phyloP scores from a whole-genome alignment of 2,888 invertebrate species.

The Hemithea aestivaria region DNA sequence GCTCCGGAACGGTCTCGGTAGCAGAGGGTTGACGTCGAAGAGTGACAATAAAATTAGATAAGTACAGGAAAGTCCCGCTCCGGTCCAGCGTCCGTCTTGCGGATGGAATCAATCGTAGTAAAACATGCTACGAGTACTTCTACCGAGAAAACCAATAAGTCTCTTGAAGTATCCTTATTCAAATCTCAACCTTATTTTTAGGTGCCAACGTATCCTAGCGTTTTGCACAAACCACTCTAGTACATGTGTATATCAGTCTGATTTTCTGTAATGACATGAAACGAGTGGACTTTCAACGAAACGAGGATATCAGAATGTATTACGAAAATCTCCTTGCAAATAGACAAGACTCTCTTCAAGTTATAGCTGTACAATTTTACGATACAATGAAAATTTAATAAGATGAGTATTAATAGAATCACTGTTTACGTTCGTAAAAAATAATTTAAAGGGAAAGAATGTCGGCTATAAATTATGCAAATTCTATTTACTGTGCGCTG shows the following conservation, averaged over 20 bases:
- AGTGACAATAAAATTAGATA: conserved; percentile 79
- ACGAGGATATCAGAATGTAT: conserved; percentile 60
- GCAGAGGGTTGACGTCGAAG: conserved; percentile 61
- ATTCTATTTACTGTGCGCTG: conserved; percentile 21
- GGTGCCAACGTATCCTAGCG: conserved; percentile 19
- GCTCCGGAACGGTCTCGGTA: conserved; percentile 47
- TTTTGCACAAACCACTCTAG: conserved; percentile 32
- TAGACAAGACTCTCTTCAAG: conserved; percentile 37
- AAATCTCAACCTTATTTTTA: conserved; percentile 33
- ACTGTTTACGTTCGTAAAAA: conserved; percentile 6
- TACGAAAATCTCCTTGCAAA: conserved; percentile 52
- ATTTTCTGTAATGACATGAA: conserved; percentile 66
- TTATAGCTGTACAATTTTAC: conserved; percentile 20
- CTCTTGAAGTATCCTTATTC: conserved; percentile 29
- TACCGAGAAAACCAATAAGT: conserved; percentile 31
- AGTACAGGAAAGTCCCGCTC: conserved; percentile 68
- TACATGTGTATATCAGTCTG: conserved; percentile 56
- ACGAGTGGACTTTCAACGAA: conserved; percentile 67
- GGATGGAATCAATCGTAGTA: conserved; percentile 75
- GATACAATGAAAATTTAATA: conserved; percentile 16
- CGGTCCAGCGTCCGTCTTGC: conserved; percentile 61
- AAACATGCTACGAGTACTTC: conserved; percentile 61
- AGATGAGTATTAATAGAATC: conserved; percentile 12
- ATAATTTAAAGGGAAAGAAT: conserved; percentile 17
- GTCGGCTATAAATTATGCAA: conserved; percentile 24